These are phyloP conservation scores for Camelus bactrianus DNA, from an alignment of 2,113 vertebrate genomes.

Conservation along the genomic window DNA sequence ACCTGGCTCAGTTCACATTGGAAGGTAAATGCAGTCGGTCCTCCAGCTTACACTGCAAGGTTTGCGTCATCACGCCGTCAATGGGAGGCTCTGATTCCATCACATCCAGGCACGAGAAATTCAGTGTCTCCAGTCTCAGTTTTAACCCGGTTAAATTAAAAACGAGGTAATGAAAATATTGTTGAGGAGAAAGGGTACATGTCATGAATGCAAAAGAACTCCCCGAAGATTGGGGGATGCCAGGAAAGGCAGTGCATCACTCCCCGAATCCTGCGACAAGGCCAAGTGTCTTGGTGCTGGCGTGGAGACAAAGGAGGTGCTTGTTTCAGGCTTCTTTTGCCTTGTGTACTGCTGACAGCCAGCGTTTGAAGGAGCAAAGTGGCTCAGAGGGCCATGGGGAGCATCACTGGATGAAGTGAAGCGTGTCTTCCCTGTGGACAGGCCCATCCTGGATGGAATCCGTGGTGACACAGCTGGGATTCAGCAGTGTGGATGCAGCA, in stretches of 20 bases:
- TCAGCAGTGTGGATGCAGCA: not conserved
- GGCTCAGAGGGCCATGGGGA: not conserved
- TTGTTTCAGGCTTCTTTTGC: not conserved
- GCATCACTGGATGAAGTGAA: not conserved
- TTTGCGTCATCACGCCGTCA: not conserved
- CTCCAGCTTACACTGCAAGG: not conserved
- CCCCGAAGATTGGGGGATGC: not conserved
- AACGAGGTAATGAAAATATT: not conserved
- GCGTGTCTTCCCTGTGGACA: not conserved
- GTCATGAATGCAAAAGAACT: not conserved
- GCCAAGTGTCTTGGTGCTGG: not conserved
- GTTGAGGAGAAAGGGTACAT: not conserved
- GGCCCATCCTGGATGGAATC: not conserved
- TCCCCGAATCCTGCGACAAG: not conserved
- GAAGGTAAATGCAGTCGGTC: not conserved
- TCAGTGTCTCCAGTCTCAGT: not conserved
- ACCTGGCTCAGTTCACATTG: not conserved
- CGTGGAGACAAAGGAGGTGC: not conserved
- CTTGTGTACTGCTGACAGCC: no score
- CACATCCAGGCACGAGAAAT: not conserved
- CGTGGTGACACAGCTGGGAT: not conserved
- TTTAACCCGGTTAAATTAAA: conserved; percentile 22
- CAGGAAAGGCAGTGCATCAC: not conserved
- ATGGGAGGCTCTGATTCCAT: not conserved
- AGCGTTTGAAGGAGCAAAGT: not conserved